phyloP scores from a whole-genome alignment of 53 echinoderm and acorn worm genomes.

The Pentamera pediparva region DNA sequence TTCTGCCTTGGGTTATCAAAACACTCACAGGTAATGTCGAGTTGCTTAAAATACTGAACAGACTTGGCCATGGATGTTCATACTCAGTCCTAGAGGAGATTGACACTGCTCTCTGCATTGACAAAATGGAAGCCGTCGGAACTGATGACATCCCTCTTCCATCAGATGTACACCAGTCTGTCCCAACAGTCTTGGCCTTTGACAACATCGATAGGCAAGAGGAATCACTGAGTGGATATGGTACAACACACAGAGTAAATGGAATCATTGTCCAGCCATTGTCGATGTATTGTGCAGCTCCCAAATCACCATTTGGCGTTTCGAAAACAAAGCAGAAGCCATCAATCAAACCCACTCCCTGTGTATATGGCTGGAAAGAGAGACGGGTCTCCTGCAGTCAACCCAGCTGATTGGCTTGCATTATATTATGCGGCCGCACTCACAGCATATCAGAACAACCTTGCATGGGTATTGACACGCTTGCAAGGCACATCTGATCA shows the following conservation, averaged over 20 bases:
- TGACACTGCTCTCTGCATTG: constrained; percentile 37
- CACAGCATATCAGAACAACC: no score
- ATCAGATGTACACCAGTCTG: constrained; percentile 10
- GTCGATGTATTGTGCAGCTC: not conserved
- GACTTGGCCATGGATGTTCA: constrained; percentile 49
- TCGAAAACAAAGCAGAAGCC: constrained; percentile 21
- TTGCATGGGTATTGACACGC: constrained; percentile 27
- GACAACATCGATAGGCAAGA: constrained; percentile 50
- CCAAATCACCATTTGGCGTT: not conserved
- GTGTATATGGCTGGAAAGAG: constrained; percentile 37
- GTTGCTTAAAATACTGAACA: constrained; percentile 35
- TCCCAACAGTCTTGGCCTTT: constrained; percentile 22
- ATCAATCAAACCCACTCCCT: constrained; percentile 10
- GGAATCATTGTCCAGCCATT: constrained; percentile 42
- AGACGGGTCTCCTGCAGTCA: constrained; percentile 20
- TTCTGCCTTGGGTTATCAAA: constrained; percentile 40
- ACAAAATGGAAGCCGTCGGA: constrained; percentile 21
- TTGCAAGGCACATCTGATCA: constrained; percentile 1
- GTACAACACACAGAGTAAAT: constrained; percentile 49
- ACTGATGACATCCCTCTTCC: constrained; percentile 10
- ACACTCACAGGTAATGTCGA: constrained; percentile 50
- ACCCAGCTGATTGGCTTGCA: not conserved
- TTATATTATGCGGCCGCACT: no score
- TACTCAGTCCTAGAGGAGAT: constrained; percentile 44
- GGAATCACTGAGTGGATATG: constrained; percentile 39